phyloP scores from a whole-genome alignment of 2,888 invertebrate genomes.

The Drosophila acutilabella region DNA sequence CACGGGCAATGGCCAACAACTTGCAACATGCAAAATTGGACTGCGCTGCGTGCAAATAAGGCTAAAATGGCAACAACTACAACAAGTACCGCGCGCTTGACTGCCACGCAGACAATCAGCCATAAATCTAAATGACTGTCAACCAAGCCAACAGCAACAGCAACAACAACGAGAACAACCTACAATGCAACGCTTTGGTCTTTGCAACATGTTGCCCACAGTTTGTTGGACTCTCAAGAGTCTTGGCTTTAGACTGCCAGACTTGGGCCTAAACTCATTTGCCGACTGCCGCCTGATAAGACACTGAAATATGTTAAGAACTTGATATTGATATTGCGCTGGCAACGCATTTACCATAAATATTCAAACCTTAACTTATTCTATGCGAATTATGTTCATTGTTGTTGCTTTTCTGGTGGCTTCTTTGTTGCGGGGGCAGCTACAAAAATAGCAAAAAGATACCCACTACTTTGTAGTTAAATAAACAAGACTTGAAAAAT shows the following conservation, averaged over 20 bases:
- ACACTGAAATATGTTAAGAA: slow-evolving; percentile 73
- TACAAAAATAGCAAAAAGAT: slow-evolving; percentile 1
- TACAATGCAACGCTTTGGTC: slow-evolving; percentile 58
- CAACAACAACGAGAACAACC: slow-evolving; percentile 48
- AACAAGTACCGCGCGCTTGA: slow-evolving; percentile 48
- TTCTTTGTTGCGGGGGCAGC: not conserved
- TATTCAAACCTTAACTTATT: slow-evolving; percentile 68
- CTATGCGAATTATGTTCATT: slow-evolving; percentile 37
- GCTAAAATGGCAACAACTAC: slow-evolving; percentile 62
- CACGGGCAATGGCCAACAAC: slow-evolving; percentile 24
- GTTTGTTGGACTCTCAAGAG: slow-evolving; percentile 12
- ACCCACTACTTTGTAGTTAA: not conserved
- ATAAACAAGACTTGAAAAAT: not conserved
- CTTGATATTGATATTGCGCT: slow-evolving; percentile 81
- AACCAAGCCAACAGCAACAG: slow-evolving; percentile 62
- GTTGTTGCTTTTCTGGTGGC: not conserved
- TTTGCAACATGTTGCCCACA: slow-evolving; percentile 68
- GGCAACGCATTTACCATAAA: slow-evolving; percentile 75
- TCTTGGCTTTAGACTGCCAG: slow-evolving; percentile 12
- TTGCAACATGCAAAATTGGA: slow-evolving; percentile 75
- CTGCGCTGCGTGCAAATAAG: slow-evolving; percentile 79
- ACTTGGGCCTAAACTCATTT: slow-evolving; percentile 59
- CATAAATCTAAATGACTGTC: slow-evolving; percentile 82
- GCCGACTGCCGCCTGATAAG: slow-evolving; percentile 77
- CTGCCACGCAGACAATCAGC: slow-evolving; percentile 77